Conservation (phyloP, 2,113 vertebrate genomes). For the Sceloporus tristichus region DNA sequence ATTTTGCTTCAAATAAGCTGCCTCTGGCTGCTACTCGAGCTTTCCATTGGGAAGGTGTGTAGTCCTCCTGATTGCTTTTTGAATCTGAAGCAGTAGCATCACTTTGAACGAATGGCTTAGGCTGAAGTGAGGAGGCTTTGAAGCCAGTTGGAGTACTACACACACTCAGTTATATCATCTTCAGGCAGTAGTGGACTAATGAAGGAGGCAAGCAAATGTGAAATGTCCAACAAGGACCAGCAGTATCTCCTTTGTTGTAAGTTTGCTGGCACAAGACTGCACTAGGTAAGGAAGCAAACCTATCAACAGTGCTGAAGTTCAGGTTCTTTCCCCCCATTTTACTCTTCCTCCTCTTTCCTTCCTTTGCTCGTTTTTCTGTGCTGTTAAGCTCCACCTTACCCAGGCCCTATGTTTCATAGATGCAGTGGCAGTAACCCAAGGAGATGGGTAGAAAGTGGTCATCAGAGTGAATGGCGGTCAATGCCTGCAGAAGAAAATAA, state of each 20-base stretch:
- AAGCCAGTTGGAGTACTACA: background rate
- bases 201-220: background rate
- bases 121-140: background rate
- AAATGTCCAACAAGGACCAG: background rate
- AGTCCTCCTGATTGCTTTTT: background rate
- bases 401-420: background rate
- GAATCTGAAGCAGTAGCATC: background rate
- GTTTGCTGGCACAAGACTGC: background rate
- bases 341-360: background rate
- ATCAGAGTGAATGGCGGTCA: constrained; percentile 40
- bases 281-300: background rate
- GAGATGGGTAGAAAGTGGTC: background rate
- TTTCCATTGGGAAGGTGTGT: background rate
- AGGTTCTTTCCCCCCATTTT: background rate
- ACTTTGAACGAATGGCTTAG: background rate
- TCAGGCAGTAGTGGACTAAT: background rate
- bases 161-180: background rate
- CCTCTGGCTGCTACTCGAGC: background rate
- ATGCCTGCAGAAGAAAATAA: constrained; percentile 50
- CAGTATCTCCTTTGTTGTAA: background rate
- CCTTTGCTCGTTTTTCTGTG: background rate
- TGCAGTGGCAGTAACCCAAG: background rate
- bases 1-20: background rate
- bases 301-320: constrained; percentile 2
- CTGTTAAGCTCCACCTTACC: background rate